Evolutionary conservation across 2,797 vertebrate species (phyloP).

Genomic region (Hoplostethus mediterraneus): DNA sequence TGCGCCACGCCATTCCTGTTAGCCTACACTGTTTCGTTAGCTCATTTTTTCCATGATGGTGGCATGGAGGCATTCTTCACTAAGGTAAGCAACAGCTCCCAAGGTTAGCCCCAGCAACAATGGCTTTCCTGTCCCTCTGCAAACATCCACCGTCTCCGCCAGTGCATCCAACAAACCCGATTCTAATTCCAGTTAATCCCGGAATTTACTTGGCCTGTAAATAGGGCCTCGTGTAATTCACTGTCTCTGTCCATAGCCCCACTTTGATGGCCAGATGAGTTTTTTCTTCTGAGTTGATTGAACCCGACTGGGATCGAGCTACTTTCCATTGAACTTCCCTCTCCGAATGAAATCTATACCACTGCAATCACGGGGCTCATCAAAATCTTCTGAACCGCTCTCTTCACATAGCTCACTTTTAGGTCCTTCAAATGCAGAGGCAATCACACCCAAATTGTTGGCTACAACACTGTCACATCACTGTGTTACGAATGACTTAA

Average conservation of each 20-base stretch:
- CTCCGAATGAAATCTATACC: constrained; percentile 78
- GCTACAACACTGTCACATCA: constrained; percentile 36
- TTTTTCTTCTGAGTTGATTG: constrained; percentile 68
- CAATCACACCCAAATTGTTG: constrained; percentile 65
- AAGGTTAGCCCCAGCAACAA: constrained; percentile 69
- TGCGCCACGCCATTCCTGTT: constrained; percentile 77
- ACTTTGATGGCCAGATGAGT: constrained; percentile 70
- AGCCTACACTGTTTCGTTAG: constrained; percentile 73
- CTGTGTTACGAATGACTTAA: constrained; percentile 33
- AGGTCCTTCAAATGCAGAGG: constrained; percentile 44
- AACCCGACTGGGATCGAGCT: constrained; percentile 74
- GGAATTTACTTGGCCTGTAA: constrained; percentile 58
- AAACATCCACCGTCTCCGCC: constrained; percentile 52
- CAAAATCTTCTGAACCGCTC: constrained; percentile 65
- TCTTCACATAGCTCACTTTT: constrained; percentile 16
- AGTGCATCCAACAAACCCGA: constrained; percentile 53
- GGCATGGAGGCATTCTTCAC: constrained; percentile 76
- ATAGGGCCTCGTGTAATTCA: constrained; percentile 62
- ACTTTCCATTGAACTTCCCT: constrained; percentile 65
- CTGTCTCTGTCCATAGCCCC: constrained; percentile 62
- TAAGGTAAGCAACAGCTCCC: constrained; percentile 69
- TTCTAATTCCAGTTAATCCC: constrained; percentile 67
- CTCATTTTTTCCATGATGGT: constrained; percentile 83
- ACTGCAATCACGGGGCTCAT: constrained; percentile 77
- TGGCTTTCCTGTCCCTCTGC: constrained; percentile 69